phyloP scores from a whole-genome alignment of 2,113 vertebrate species.

The Gnathonemus longibarbis region DNA sequence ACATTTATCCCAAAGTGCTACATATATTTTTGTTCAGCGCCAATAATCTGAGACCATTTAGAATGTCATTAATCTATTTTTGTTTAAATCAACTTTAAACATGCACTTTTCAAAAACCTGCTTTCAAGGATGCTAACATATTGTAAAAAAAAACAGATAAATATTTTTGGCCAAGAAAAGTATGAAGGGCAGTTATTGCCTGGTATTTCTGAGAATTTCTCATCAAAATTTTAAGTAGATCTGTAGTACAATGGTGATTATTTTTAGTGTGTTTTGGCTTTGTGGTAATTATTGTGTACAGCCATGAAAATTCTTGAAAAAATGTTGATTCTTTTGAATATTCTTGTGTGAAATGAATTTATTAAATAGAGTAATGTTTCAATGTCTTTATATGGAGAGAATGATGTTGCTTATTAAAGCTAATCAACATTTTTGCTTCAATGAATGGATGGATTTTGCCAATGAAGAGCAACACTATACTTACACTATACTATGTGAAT shows the following conservation, averaged over 20 bases:
- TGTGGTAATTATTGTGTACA: not conserved
- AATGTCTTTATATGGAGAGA: not conserved
- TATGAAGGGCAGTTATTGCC: not conserved
- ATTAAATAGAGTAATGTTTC: not conserved
- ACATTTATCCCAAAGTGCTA: not conserved
- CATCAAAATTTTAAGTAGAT: not conserved
- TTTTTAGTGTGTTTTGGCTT: not conserved
- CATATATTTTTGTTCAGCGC: not conserved
- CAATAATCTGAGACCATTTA: not conserved
- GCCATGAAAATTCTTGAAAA: not conserved
- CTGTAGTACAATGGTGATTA: not conserved
- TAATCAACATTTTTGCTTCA: not conserved
- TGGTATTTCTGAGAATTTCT: not conserved
- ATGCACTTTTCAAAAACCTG: not conserved
- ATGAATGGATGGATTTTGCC: not conserved
- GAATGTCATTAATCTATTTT: not conserved
- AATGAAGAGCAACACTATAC: not conserved
- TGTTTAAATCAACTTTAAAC: not conserved
- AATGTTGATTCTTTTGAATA: not conserved
- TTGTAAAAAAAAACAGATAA: not conserved
- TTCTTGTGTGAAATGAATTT: not conserved
- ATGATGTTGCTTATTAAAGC: not conserved
- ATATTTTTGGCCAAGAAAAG: not conserved
- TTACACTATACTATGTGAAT: not conserved
- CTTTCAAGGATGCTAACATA: not conserved